Base-by-base conservation (phyloP, 2,888 invertebrate genomes). In the Caenorhabditis becei region DNA sequence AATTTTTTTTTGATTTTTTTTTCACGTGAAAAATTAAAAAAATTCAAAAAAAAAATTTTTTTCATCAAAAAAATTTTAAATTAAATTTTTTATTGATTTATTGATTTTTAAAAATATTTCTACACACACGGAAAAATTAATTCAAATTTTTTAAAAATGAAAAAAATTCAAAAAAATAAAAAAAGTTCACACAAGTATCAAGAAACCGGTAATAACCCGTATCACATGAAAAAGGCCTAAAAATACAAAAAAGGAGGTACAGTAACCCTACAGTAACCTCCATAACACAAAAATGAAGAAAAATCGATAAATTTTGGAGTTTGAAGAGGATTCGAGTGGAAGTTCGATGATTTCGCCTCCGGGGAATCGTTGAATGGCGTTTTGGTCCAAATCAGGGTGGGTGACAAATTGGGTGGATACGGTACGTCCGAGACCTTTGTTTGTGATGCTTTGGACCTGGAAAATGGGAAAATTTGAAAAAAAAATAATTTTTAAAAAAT, bases 331-430 rank as follows among this genome's bases (percentile, higher is more conserved):
- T 65, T 84, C 85, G 24, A 86, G 35, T 1, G 86, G 87, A 2
- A 87, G 51, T 44, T 87, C 87, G 49, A 87, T 80, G 35, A 86
- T 83, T 49, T 84, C 83, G 26, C 83, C 83, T 18, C 83, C 86
- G 10, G 83, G 83, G 74, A 86, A 84, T 10, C 80, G 54, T n/a
- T 81, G 66, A 18, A 86, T 80, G n/a, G 77, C 54, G 18, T 80
- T 74, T 18, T 70, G 56, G 59, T 84, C 83, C 37, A 78, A 51
- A 10, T 78, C 70, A 1, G 80, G 63, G 28, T 80, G 82, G 2
- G 83, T 80, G 8, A 82, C 75, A 56, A 85, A 85, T 51, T 83
- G 83, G 2, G 83, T 82, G 41, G 70, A 61, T 5, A 82, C 77
- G 0, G 79, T 75, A 11, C 77, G 69, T 4, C 83, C 86, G 26